Percentiles rank a stretch among this genome's conserved stretches.
These are phyloP conservation scores for Caenorhabditis sp. DNA, from an alignment of 2,888 invertebrate species.

Conservation along the genomic window DNA sequence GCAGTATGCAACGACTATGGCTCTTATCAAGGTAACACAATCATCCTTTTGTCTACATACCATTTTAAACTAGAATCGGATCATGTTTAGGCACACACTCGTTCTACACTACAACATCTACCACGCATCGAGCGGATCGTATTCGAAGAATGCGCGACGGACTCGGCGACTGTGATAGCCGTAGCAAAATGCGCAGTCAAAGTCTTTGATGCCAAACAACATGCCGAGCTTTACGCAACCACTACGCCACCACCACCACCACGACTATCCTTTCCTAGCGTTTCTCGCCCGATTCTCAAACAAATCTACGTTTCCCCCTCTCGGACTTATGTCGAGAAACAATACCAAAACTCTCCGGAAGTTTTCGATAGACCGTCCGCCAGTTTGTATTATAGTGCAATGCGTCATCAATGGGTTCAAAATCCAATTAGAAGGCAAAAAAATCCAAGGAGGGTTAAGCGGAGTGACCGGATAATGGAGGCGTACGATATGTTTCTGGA, in stretches of 20 bases:
- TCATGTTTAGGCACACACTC: constrained; percentile 67
- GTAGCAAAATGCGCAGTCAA: constrained; percentile 69
- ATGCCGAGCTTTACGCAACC: constrained; percentile 20
- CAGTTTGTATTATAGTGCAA: constrained; percentile 42
- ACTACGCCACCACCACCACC: constrained; percentile 14
- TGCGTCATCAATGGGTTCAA: constrained; percentile 40
- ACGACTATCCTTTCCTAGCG: constrained; percentile 9
- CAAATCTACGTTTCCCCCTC: constrained; percentile 51
- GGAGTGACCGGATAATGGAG: constrained; percentile 52
- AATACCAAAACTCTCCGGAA: not conserved
- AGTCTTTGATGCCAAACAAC: constrained; percentile 55
- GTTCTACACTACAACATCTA: constrained; percentile 37
- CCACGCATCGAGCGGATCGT: constrained; percentile 68
- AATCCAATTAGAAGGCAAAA: constrained; percentile 60
- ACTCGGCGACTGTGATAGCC: constrained; percentile 65
- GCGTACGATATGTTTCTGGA: constrained; percentile 61
- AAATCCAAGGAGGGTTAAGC: constrained; percentile 2
- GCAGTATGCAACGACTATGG: constrained; percentile 66
- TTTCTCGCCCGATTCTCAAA: constrained; percentile 25
- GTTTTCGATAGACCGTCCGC: not conserved
- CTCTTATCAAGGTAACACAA: constrained; percentile 64
- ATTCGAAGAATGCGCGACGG: constrained; percentile 68
- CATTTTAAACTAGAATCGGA: not conserved
- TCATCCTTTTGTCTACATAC: not conserved
- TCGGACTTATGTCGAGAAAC: constrained; percentile 29